Evolutionary conservation across 2,113 vertebrate genomes (phyloP), one percentile per base, ranked within the genome.

Genomic region (Brienomyrus brachyistius): DNA sequence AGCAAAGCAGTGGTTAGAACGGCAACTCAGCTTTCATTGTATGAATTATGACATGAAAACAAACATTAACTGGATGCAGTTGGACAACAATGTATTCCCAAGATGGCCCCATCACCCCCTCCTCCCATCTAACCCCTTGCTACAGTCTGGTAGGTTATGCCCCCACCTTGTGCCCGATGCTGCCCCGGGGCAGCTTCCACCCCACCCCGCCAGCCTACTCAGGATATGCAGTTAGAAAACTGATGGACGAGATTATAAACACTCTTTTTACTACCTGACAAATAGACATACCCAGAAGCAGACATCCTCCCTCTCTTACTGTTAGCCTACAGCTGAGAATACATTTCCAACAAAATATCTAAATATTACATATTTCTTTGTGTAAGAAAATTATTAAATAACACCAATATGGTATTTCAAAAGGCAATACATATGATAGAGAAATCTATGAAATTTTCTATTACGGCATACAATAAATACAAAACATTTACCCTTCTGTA

Each of bases 401-500:
- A 70, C 62, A 31, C 62, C 62, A 70, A 11, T n/a, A 70, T 13
- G 10, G 62, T 31, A 31, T 70, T 70, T 70, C 27, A 70, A 70
- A 70, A 70, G 10, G n/a, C n/a, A 70, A 70, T 70, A 31, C 27
- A 13, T 13, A 27, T 70, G 27, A 70, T 70, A 5, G 10, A 70
- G 10, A 31, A 31, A 70, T 70, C 27, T 70, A 27, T 70, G n/a
- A 31, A 70, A 31, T 31, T 3, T 70, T 70, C 27, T 70, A 70
- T 70, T 31, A 70, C 31, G 27, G 10, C 35, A 43, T 19, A 45
- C 35, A 82, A 56, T 87, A 43, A 40, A 43, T 87, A 35, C 6
- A 59, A 59, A 56, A 43, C 3, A 88, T 92, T 94, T 97, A 98
- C 98, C 98, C 98, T 99, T 99, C 94, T 99, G 98, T 89, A 99